Evolutionary conservation across 2,113 vertebrate genomes (phyloP), one percentile per base, ranked within the genome.

Genomic region (Stegostoma tigrinum): DNA sequence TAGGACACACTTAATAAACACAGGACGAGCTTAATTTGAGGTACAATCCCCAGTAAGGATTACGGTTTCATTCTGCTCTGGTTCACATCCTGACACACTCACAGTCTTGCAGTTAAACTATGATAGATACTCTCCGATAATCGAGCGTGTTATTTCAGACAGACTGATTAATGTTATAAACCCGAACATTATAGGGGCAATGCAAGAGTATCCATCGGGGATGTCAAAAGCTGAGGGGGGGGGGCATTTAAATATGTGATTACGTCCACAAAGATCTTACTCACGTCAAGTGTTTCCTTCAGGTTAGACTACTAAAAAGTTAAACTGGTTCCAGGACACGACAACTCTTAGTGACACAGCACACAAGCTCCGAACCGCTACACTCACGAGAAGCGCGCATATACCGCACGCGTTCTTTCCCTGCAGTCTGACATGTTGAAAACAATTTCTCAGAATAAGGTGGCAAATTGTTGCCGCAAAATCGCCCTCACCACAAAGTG

Each of bases 381-480:
- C 86, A 89, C 1, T 30, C 24, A 30, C 86, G 30, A 55, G 10
- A 55, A 55, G 42, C 38, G 42, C 42, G 68, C 93, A 48, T n/a
- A 95, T 10, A 42, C 10, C 67, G 14, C 17, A 45, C 93, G 48
- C 93, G 45, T 67, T 27, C 45, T 23, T 45, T 66, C 24, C 3
- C 19, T 38, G 90, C 90, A 42, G n/a, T 38, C 42, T 38, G 34
- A 90, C 34, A 93, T 6, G 64, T n/a, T 93, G 89, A 93, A 93
- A 66, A 66, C 89, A 64, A 66, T 93, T 42, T 67, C 89, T 66
- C 89, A 93, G 89, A 93, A 10, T 66, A 93, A 93, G 5, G 89
- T 67, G 89, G 89, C 66, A 93, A 61, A 93, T 67, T 93, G 89
- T 42, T 64, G 89, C 61, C 66, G 66, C 61, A 93, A 93, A 93